A percentile compares a stretch with the other conserved stretches of the same genome.
These are phyloP conservation scores for Fragum sueziense DNA, from an alignment of 2,888 invertebrate species.

Conservation along the genomic window DNA sequence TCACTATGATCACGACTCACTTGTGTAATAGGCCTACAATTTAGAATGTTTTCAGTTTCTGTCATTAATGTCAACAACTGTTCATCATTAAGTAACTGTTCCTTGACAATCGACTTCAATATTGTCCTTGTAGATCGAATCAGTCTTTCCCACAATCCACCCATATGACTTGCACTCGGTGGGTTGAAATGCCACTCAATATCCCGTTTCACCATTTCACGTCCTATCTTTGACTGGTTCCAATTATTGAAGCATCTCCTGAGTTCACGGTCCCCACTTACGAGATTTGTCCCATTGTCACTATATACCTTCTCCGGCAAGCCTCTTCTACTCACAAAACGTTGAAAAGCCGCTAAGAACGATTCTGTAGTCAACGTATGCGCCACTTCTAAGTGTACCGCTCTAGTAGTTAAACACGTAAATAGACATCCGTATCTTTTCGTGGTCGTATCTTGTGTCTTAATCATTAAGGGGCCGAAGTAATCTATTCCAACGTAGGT, in stretches of 20 bases:
- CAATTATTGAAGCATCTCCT: conserved; percentile 25
- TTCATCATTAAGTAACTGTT: conserved; percentile 33
- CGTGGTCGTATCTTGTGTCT: conserved; percentile 22
- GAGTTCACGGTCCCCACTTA: conserved; percentile 36
- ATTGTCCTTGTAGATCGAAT: conserved; percentile 32
- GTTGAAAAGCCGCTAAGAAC: conserved; percentile 39
- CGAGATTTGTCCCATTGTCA: conserved; percentile 53
- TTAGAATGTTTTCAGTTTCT: conserved; percentile 30
- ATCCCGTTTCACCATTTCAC: conserved; percentile 21
- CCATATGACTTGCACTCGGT: conserved; percentile 36
- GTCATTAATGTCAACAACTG: conserved; percentile 22
- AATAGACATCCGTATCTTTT: conserved; percentile 53
- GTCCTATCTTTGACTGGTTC: conserved; percentile 26
- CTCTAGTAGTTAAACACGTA: conserved; percentile 47
- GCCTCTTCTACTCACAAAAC: conserved; percentile 43
- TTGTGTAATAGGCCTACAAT: conserved; percentile 30
- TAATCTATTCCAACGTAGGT: conserved; percentile 52
- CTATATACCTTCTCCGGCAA: conserved; percentile 24
- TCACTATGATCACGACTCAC: conserved; percentile 24
- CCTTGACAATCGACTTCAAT: conserved; percentile 22
- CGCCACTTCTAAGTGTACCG: conserved; percentile 41
- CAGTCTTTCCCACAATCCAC: conserved; percentile 37
- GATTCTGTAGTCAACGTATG: conserved; percentile 36
- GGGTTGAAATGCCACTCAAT: conserved; percentile 47
- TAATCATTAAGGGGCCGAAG: conserved; percentile 53